phyloP scores from a whole-genome alignment of 2,888 invertebrate genomes.

The Pristionchus maxplancki region DNA sequence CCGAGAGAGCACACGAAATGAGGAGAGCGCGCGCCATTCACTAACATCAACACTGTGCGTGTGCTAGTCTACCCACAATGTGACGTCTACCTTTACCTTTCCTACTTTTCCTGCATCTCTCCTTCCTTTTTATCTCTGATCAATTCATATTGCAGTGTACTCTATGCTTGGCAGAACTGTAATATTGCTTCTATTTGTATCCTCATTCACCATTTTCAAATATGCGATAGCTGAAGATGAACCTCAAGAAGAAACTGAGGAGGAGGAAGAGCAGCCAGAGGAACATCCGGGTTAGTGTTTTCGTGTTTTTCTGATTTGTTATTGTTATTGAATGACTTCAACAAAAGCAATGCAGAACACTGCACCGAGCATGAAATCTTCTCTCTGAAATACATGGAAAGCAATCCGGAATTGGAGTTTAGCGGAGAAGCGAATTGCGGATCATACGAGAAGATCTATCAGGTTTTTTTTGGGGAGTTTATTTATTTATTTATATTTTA shows the following conservation, averaged over 20 bases:
- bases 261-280: not conserved
- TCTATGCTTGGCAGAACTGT: too few relatives aligned
- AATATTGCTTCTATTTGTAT: too few relatives aligned
- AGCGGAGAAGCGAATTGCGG: not conserved
- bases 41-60: not conserved
- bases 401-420: not conserved
- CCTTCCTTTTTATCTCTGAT: too few relatives aligned
- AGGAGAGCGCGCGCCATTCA: not conserved
- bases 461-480: not conserved
- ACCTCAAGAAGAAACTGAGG: too few relatives aligned
- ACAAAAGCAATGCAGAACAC: not conserved
- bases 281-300: not conserved
- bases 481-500: not conserved
- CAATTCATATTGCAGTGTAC: too few relatives aligned
- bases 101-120: too few relatives aligned
- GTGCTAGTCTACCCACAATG: not conserved
- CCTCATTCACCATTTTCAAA: too few relatives aligned
- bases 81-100: too few relatives aligned
- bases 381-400: not conserved
- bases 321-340: not conserved
- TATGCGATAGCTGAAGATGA: too few relatives aligned
- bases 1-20: not conserved
- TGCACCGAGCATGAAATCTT: not conserved
- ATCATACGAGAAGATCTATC: not conserved
- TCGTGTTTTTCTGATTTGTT: not conserved